phyloP scores from a whole-genome alignment of 2,888 invertebrate genomes.

The Mystacides longicornis region DNA sequence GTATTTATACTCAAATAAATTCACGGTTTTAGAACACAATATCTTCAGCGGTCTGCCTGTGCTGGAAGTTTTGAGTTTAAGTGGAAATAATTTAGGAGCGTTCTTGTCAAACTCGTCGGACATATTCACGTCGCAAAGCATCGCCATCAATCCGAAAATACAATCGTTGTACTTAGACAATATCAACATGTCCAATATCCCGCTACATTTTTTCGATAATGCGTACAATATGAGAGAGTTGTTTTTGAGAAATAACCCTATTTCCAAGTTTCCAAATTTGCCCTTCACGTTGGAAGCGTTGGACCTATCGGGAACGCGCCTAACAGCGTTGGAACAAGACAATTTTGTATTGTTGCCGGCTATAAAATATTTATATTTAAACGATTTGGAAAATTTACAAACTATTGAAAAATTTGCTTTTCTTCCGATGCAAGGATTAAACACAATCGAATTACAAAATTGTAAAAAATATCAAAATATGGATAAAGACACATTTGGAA shows the following conservation, averaged over 20 bases:
- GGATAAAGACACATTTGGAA: conserved; percentile 40
- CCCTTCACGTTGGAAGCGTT: conserved; percentile 51
- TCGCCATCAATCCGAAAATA: conserved; percentile 38
- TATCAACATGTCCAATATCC: conserved; percentile 33
- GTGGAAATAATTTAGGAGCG: conserved; percentile 40
- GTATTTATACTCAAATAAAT: conserved; percentile 41
- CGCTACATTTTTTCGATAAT: conserved; percentile 40
- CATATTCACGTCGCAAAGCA: conserved; percentile 40
- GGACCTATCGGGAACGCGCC: conserved; percentile 56
- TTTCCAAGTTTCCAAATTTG: conserved; percentile 47
- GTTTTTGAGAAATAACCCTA: conserved; percentile 47
- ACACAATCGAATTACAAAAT: conserved; percentile 46
- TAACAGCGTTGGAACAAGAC: conserved; percentile 42
- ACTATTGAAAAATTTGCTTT: conserved; percentile 50
- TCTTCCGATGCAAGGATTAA: conserved; percentile 45
- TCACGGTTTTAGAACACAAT: conserved; percentile 37
- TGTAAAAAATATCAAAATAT: conserved; percentile 48
- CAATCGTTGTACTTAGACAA: conserved; percentile 36
- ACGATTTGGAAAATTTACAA: conserved; percentile 46
- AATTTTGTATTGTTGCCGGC: conserved; percentile 46
- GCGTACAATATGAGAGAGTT: conserved; percentile 43
- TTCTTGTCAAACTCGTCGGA: conserved; percentile 32
- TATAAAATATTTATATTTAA: conserved; percentile 48
- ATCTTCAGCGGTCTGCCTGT: conserved; percentile 37
- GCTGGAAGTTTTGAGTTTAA: conserved; percentile 40